phyloP scores from a whole-genome alignment of 2,113 vertebrate genomes.

The Telmatochromis brachygnathus region DNA sequence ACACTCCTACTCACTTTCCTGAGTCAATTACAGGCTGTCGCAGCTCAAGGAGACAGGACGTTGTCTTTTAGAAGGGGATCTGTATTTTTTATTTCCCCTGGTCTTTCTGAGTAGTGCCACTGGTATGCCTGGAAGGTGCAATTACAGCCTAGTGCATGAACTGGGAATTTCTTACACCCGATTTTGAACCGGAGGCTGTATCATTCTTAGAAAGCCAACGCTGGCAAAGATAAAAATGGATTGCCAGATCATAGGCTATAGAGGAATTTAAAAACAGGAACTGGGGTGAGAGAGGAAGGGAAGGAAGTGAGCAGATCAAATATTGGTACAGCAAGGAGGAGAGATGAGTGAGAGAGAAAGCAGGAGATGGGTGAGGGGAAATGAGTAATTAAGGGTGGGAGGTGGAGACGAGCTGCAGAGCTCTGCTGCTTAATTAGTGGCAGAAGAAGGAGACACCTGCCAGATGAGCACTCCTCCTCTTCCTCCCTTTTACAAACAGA shows the following conservation, averaged over 20 bases:
- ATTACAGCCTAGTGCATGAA: constrained; percentile 24
- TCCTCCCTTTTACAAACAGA: neutral
- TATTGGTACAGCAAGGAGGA: neutral
- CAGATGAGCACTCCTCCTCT: neutral
- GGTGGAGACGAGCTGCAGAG: constrained; percentile 21
- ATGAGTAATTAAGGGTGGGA: constrained; percentile 18
- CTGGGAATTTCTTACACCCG: constrained; percentile 16
- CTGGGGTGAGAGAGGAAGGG: neutral
- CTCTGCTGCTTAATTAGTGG: constrained; percentile 35
- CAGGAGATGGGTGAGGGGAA: neutral
- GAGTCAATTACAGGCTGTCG: neutral
- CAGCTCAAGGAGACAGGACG: neutral
- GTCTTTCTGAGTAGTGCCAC: constrained; percentile 1
- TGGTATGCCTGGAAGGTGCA: constrained; percentile 39
- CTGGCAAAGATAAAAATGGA: neutral
- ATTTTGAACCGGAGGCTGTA: neutral
- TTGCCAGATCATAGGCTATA: neutral
- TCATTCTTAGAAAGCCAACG: neutral
- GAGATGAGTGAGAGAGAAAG: neutral
- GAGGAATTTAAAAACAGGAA: neutral
- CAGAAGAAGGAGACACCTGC: constrained; percentile 38
- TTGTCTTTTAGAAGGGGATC: neutral
- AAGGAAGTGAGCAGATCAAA: neutral
- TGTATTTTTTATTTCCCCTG: neutral
- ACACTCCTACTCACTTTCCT: neutral